Evolutionary conservation across 2,113 vertebrate species (phyloP), one percentile per base, ranked within the genome.

Genomic region (Miniopterus natalensis): DNA sequence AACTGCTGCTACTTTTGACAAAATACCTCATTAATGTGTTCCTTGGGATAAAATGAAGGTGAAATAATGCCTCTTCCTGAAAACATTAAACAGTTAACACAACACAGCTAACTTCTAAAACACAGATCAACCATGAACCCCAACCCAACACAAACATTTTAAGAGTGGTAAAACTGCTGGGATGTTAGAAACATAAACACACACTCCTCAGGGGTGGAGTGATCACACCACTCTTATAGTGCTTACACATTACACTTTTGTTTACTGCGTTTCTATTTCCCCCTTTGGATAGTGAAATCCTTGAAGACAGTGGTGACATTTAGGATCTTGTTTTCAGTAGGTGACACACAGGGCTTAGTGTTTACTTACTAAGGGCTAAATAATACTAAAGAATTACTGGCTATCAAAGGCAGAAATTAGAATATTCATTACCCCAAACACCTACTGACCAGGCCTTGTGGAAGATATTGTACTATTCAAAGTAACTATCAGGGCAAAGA

Each of bases 21-120:
- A 89, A 88, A 71, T 49, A 68, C 31, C 68, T 92, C 40, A 42
- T 31, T 87, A 92, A 84, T n/a, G 13, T 88, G 61, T 65, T 63
- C 36, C 86, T 23, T 27, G 68, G 51, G 77, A 40, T 77, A 78
- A 94, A 79, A 84, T 12, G 7, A 84, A 71, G 49, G 57, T 90
- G 10, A 89, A 92, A 85, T 66, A 59, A 90, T 57, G 47, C 81
- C 66, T 94, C 31, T 95, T 36, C 6, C 77, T 88, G 61, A 94
- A 84, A 90, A 88, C 20, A 90, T 90, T 92, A 89, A 83, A 91
- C 63, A 90, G 63, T 86, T 92, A 96, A 81, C 15, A 59, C 4
- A 88, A 42, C 55, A 77, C 42, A 90, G 13, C 6, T 79, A 81
- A 84, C 70, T 74, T 73, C 49, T 49, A 93, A 85, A 73, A 91